These are phyloP conservation scores for Hoplodrina ambigua DNA, from an alignment of 2,888 invertebrate species.

Conservation along the genomic window DNA sequence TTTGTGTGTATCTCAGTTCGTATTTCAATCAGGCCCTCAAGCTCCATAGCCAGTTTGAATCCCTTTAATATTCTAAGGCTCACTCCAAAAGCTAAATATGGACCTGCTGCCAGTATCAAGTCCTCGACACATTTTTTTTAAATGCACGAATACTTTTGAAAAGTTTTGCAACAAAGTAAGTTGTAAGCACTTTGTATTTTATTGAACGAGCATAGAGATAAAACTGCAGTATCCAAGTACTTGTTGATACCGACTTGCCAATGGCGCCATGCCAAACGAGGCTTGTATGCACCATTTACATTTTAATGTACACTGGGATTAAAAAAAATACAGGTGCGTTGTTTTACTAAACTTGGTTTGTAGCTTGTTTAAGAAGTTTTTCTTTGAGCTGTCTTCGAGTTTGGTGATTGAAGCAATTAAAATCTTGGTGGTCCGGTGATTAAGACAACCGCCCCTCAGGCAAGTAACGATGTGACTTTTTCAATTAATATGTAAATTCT, in stretches of 20 bases:
- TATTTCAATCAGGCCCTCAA: neutral
- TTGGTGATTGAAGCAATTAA: neutral
- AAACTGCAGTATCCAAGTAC: constrained; percentile 43
- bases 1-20: too few relatives aligned
- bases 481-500: too few relatives aligned
- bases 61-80: constrained; percentile 23
- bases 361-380: neutral
- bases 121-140: constrained; percentile 26
- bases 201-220: constrained; percentile 40
- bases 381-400: neutral
- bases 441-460: too few relatives aligned
- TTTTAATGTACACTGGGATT: constrained; percentile 38
- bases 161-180: constrained; percentile 34
- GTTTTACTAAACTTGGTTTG: constrained; percentile 29
- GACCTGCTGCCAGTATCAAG: constrained; percentile 23
- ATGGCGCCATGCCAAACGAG: constrained; percentile 56
- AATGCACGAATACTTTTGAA: constrained; percentile 36
- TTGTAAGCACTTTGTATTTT: constrained; percentile 49
- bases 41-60: neutral
- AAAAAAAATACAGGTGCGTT: constrained; percentile 25
- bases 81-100: constrained; percentile 35
- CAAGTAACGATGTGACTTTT: too few relatives aligned
- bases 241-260: constrained; percentile 42
- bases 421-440: neutral
- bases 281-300: constrained; percentile 42